phyloP scores from a whole-genome alignment of 2,113 vertebrate species.

The Lates calcarifer region DNA sequence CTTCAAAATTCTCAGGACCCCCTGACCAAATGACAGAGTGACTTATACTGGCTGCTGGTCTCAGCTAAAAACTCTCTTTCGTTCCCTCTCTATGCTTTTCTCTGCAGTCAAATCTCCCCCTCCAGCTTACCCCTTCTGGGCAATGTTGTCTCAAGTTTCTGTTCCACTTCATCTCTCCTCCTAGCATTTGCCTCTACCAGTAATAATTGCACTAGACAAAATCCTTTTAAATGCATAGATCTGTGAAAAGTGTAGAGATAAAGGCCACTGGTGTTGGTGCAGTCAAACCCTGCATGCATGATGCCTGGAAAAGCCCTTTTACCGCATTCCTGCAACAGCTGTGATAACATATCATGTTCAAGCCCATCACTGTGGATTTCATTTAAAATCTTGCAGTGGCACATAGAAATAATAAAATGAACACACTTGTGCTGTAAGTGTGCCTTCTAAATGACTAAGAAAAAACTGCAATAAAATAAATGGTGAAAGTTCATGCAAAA shows the following conservation, averaged over 20 bases:
- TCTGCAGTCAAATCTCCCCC: conserved; percentile 53
- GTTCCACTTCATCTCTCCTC: conserved; percentile 66
- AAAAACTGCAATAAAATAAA: background rate
- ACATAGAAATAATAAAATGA: background rate
- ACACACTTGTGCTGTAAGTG: background rate
- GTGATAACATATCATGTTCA: conserved; percentile 32
- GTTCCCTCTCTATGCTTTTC: conserved; percentile 20
- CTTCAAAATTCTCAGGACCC: conserved; percentile 34
- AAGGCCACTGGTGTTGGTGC: conserved; percentile 28
- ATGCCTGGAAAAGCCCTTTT: conserved; percentile 49
- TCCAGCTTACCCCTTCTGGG: conserved; percentile 47
- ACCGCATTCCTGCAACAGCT: conserved; percentile 42
- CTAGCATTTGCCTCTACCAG: conserved; percentile 55
- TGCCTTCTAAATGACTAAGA: background rate
- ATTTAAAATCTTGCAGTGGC: conserved; percentile 10
- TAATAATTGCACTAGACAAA: conserved; percentile 67
- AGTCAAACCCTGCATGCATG: conserved; percentile 37
- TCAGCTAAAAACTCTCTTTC: conserved; percentile 37
- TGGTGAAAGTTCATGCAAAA: background rate
- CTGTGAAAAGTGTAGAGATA: conserved; percentile 52
- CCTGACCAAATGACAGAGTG: conserved; percentile 41
- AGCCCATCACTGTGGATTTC: conserved; percentile 11
- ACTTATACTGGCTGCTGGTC: conserved; percentile 44
- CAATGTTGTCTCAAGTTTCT: conserved; percentile 66
- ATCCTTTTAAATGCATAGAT: conserved; percentile 68